Conservation (phyloP, 2,797 vertebrate genomes). For the Syngnathus acus region DNA sequence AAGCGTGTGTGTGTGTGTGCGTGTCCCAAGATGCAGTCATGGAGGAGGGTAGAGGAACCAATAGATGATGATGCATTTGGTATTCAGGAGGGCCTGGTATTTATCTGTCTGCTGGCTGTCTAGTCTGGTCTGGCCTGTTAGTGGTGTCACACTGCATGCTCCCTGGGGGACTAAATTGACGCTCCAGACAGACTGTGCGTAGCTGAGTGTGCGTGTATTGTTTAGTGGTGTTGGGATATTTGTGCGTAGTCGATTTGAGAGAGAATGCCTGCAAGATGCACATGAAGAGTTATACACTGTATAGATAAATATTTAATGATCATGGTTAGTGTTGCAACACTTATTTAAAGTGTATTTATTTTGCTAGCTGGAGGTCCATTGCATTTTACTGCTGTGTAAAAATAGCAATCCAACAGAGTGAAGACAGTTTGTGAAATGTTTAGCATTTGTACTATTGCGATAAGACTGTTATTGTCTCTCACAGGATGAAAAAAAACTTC, state of each 20-base stretch:
- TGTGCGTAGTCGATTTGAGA: slow-evolving; percentile 15
- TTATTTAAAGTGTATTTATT: neutral
- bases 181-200: slow-evolving; percentile 46
- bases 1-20: slow-evolving; percentile 18
- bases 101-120: slow-evolving; percentile 76
- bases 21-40: slow-evolving; percentile 34
- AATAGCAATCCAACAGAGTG: neutral
- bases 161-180: slow-evolving; percentile 60
- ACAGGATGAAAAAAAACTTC: neutral
- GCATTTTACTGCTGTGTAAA: neutral
- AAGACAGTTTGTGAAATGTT: neutral
- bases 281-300: neutral
- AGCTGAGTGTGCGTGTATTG: slow-evolving; percentile 22
- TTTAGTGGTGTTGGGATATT: slow-evolving; percentile 16
- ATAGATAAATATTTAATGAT: neutral
- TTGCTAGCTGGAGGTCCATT: neutral
- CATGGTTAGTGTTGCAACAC: neutral
- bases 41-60: slow-evolving; percentile 42
- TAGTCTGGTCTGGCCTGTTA: slow-evolving; percentile 70
- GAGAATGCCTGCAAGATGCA: neutral
- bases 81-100: slow-evolving; percentile 70
- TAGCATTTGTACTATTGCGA: neutral
- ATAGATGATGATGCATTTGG: slow-evolving; percentile 64
- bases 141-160: slow-evolving; percentile 65
- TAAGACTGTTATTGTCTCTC: neutral